These are phyloP conservation scores for Melanocharis versteri DNA, from an alignment of 2,113 vertebrate species.

Conservation along the genomic window DNA sequence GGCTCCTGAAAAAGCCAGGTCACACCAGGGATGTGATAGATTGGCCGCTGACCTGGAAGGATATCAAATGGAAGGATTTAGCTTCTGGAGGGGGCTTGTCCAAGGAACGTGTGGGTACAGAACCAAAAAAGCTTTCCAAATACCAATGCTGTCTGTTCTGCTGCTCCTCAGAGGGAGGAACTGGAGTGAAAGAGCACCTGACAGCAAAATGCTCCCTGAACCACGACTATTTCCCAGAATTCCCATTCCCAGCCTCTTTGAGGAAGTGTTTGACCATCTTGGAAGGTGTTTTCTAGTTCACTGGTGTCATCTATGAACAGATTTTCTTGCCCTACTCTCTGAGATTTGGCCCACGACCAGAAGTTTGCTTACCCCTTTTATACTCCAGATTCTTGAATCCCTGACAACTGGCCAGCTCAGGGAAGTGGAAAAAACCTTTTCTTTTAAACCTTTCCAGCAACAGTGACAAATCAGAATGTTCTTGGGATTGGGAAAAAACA, in stretches of 20 bases:
- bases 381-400: neutral
- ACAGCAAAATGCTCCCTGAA: neutral
- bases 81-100: neutral
- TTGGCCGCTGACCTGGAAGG: neutral
- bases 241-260: neutral
- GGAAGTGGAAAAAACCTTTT: neutral
- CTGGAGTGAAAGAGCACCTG: neutral
- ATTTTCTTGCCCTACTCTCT: neutral
- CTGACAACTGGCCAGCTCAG: neutral
- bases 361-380: neutral
- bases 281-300: neutral
- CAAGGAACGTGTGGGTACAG: neutral
- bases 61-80: constrained; percentile 2
- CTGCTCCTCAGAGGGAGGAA: neutral
- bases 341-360: neutral
- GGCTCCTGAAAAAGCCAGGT: neutral
- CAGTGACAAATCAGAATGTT: neutral
- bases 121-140: constrained; percentile 17
- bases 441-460: neutral
- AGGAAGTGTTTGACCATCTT: neutral
- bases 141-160: neutral
- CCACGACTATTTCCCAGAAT: neutral
- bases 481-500: rapidly evolving
- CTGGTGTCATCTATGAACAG: neutral
- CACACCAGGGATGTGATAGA: neutral